phyloP scores from a whole-genome alignment of 2,113 vertebrate species.

The Pleuronectes platessa region DNA sequence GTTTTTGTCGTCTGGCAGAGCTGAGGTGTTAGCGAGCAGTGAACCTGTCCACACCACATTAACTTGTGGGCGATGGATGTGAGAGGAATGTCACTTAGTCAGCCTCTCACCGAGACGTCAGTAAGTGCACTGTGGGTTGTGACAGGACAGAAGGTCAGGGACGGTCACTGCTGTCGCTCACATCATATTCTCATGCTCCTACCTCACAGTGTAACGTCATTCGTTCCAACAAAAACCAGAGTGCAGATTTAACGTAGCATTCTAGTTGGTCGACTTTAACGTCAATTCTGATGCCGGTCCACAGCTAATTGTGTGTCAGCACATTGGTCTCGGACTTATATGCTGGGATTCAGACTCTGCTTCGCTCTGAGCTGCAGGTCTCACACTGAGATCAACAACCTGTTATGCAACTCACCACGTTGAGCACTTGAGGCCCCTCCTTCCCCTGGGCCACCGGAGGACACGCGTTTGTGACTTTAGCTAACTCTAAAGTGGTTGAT shows the following conservation, averaged over 20 bases:
- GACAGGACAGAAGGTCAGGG: conserved; percentile 16
- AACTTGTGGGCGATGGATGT: conserved; percentile 26
- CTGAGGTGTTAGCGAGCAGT: conserved; percentile 7
- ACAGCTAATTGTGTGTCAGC: neutral
- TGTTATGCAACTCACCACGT: conserved; percentile 42
- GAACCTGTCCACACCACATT: conserved; percentile 19
- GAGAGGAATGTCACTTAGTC: conserved; percentile 18
- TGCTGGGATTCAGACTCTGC: conserved; percentile 9
- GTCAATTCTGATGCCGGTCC: neutral
- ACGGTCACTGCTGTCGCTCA: neutral
- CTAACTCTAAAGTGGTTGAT: neutral
- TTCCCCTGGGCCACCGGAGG: neutral
- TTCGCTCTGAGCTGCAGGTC: conserved; percentile 47
- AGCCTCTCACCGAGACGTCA: conserved; percentile 21
- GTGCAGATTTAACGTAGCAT: neutral
- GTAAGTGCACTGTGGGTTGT: conserved; percentile 20
- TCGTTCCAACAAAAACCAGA: neutral
- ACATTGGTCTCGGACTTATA: conserved; percentile 1
- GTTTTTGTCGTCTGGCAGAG: conserved; percentile 9
- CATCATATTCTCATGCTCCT: neutral
- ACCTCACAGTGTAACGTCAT: conserved; percentile 9
- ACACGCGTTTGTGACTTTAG: conserved; percentile 32
- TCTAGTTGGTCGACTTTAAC: conserved; percentile 1
- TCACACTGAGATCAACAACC: conserved; percentile 40
- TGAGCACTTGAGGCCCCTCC: neutral